Evolutionary conservation across 2,888 invertebrate species (phyloP).

Genomic region (Monoplex corrugatus): DNA sequence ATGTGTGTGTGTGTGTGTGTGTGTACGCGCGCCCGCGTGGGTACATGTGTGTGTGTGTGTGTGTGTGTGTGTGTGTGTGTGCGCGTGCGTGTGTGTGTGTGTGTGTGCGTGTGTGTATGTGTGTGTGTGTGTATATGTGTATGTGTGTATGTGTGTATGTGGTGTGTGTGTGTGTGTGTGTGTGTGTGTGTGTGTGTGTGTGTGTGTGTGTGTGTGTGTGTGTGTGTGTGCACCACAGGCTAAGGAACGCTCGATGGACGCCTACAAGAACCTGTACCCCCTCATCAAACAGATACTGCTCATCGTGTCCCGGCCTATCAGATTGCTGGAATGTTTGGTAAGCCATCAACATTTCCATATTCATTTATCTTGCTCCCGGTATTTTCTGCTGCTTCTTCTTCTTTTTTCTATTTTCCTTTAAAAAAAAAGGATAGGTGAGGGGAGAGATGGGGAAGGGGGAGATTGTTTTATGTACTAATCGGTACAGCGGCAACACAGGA

Average conservation of each 20-base stretch:
- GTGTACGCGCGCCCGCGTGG: too few species aligned
- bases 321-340: constrained; percentile 94
- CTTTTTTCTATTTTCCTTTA: too few species aligned
- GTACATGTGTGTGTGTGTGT: not conserved
- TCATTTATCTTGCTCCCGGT: too few species aligned
- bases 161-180: not conserved
- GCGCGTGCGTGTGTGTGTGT: too few species aligned
- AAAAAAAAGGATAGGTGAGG: too few species aligned
- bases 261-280: constrained; percentile 92
- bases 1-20: not conserved
- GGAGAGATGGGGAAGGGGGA: too few species aligned
- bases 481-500: too few species aligned
- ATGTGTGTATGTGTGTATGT: not conserved
- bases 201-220: not conserved
- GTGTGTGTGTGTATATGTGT: not conserved
- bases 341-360: constrained; percentile 61
- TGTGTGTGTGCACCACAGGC: constrained; percentile 85
- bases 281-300: constrained; percentile 95
- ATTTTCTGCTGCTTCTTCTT: too few species aligned
- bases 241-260: constrained; percentile 93
- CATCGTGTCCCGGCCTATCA: constrained; percentile 97
- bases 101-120: not conserved
- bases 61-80: too few species aligned
- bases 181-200: not conserved
- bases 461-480: too few species aligned